These are phyloP conservation scores for Fulmarus glacialis DNA, from an alignment of 2,113 vertebrate genomes.

Conservation along the genomic window DNA sequence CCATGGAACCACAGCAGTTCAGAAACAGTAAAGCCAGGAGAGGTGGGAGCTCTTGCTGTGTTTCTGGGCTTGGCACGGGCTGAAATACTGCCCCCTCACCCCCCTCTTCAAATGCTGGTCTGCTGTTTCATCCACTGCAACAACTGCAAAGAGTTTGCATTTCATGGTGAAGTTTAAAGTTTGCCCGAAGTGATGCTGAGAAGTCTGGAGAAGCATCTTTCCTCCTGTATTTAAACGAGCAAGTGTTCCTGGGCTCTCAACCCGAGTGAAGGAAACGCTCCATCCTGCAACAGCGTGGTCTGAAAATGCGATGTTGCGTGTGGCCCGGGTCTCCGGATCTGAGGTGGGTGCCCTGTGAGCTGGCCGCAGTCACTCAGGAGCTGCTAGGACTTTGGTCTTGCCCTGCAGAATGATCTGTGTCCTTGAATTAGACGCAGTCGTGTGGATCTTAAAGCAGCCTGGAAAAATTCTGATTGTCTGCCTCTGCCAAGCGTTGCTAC, in stretches of 20 bases:
- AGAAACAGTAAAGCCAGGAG: not conserved
- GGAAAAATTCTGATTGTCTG: not conserved
- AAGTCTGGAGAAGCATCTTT: not conserved
- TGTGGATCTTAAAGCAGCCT: not conserved
- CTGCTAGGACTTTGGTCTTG: not conserved
- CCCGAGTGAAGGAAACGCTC: rapidly evolving
- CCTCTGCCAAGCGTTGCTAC: not conserved
- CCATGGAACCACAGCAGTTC: not conserved
- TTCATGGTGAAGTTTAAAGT: not conserved
- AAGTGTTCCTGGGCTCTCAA: rapidly evolving
- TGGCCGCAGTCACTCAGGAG: not conserved
- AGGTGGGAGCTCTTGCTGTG: not conserved
- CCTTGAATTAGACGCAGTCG: not conserved
- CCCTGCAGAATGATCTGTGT: not conserved
- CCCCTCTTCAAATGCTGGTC: not conserved
- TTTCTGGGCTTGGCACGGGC: not conserved
- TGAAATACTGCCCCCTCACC: not conserved
- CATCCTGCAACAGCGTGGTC: rapidly evolving
- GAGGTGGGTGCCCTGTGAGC: not conserved
- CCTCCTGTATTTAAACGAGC: rapidly evolving
- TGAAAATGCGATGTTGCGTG: rapidly evolving
- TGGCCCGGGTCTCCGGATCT: not conserved
- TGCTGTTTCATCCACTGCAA: not conserved
- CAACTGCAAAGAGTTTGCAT: not conserved
- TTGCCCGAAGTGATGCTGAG: not conserved